Evolutionary conservation across 1,140 invertebrate genomes (phyloP), one percentile per base, ranked within the genome.

Genomic region (Drosophila parabipectinata): DNA sequence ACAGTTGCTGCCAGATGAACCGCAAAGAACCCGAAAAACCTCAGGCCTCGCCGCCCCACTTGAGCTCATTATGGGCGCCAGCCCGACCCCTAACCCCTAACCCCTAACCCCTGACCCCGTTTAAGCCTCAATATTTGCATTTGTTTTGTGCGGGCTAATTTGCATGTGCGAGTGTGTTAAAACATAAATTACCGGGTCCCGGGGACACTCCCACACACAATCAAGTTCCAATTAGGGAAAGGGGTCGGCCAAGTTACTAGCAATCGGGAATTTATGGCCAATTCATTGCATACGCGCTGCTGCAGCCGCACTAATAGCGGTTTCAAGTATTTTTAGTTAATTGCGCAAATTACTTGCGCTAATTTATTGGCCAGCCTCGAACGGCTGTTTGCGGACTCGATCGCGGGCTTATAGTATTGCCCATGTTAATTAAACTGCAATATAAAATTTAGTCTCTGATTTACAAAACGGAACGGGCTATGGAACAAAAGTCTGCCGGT

Each of bases 81-180:
- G 45, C 8, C 54, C 21, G 7, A 44, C n/a, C 34, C 34, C n/a
- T 28, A 6, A 44, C n/a, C 34, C 34, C n/a, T 28, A 6, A 44
- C n/a, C 34, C 34, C n/a, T 28, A 6, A 15, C 18, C 28, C 28
- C n/a, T 34, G 44, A 60, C 32, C 52, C 10, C 61, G 28, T 39
- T 44, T 30, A 15, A 18, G 9, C 34, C 41, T 1, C 45, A 60
- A 69, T 73, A 62, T 69, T 73, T 76, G 59, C 63, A 69, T 58
- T 74, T 59, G 44, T 69, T 63, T 45, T 60, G 52, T 69, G 63
- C 39, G 66, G 57, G 78, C 82, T 82, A 85, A 85, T 85, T 85
- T 85, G 75, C 82, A 85, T 81, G 78, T 85, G 81, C 64, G 73
- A 85, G 67, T 80, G 59, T 77, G 81, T 66, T 67, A 66, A 77